Percentiles rank a stretch among this genome's conserved stretches.
phyloP scores from a whole-genome alignment of 2,797 vertebrate species.

The Lacerta agilis region DNA sequence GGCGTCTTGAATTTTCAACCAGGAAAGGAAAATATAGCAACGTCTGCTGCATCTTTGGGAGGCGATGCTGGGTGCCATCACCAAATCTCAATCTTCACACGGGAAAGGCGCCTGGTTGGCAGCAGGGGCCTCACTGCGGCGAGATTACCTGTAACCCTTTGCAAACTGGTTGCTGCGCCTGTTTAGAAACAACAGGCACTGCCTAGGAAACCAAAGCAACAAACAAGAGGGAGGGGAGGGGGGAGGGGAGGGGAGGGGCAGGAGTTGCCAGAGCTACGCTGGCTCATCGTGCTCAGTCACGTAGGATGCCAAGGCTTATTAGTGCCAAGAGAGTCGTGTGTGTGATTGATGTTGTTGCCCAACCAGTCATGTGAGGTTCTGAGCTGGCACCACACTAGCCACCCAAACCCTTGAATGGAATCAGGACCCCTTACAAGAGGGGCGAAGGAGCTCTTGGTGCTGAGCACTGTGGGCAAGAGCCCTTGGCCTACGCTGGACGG shows the following conservation, averaged over 20 bases:
- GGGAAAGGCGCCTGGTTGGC: slow-evolving; percentile 58
- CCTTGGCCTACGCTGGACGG: no score
- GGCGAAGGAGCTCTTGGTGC: not conserved
- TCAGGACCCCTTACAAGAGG: not conserved
- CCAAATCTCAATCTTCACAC: slow-evolving; percentile 42
- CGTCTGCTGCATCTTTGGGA: no score
- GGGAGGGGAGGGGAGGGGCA: not conserved
- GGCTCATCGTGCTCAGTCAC: slow-evolving; percentile 53
- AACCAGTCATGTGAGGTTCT: slow-evolving; percentile 47
- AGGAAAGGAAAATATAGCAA: not conserved
- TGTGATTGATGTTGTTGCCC: slow-evolving; percentile 46
- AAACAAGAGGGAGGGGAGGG: slow-evolving; percentile 59
- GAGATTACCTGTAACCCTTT: slow-evolving; percentile 60
- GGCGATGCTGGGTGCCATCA: not conserved
- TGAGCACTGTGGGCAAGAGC: not conserved
- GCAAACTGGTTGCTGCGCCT: slow-evolving; percentile 59
- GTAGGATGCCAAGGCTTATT: slow-evolving; percentile 48
- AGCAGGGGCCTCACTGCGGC: slow-evolving; percentile 26
- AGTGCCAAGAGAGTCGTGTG: slow-evolving; percentile 26
- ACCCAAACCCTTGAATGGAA: slow-evolving; percentile 11
- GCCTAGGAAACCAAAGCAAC: slow-evolving; percentile 76
- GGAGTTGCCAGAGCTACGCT: slow-evolving; percentile 36
- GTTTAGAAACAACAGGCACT: slow-evolving; percentile 44
- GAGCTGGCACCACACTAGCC: not conserved
- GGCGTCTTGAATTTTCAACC: not conserved